These are phyloP conservation scores for Trematocara macrostoma DNA, from an alignment of 2,113 vertebrate species.

Conservation along the genomic window DNA sequence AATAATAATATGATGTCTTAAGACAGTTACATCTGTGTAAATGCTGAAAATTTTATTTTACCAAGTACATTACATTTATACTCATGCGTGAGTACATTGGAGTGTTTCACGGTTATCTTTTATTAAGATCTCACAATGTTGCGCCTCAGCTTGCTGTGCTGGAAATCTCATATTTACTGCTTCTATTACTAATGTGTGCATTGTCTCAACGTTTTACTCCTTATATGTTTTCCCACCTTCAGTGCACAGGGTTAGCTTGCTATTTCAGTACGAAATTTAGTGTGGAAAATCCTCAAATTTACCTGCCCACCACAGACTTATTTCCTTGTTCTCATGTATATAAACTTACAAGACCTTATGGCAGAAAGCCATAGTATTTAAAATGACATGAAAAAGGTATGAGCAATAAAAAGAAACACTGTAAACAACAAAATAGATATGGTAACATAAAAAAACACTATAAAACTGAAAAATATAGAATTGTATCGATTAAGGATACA, in stretches of 20 bases:
- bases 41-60: not conserved
- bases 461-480: not conserved
- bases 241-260: not conserved
- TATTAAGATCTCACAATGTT: not conserved
- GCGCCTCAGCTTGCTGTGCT: not conserved
- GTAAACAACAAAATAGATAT: not conserved
- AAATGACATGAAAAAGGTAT: not conserved
- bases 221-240: not conserved
- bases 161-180: not conserved
- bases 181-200: not conserved
- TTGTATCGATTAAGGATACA: not conserved
- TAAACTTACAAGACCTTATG: not conserved
- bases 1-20: not conserved
- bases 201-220: not conserved
- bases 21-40: not conserved
- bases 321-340: not conserved
- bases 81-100: not conserved
- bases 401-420: not conserved
- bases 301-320: not conserved
- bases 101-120: not conserved
- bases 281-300: not conserved
- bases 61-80: not conserved
- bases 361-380: not conserved
- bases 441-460: not conserved
- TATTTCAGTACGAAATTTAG: not conserved